Percentiles rank a stretch among this genome's conserved stretches.
These are phyloP conservation scores for Actenoides lindsayi DNA, from an alignment of 2,113 vertebrate genomes.

Conservation along the genomic window DNA sequence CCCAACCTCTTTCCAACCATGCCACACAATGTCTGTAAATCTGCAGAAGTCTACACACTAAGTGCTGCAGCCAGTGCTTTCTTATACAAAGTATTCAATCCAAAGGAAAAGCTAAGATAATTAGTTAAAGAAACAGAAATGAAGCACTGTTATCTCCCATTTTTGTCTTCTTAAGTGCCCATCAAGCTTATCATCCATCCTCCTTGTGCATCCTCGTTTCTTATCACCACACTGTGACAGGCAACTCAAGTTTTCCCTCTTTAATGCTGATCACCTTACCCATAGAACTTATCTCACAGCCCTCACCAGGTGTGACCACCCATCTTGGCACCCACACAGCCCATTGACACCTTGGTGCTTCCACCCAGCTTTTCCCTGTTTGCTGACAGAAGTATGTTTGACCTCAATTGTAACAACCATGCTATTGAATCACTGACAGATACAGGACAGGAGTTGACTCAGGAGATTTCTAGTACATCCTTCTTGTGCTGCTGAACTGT, in stretches of 20 bases:
- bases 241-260: not conserved
- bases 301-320: not conserved
- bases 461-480: not conserved
- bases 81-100: not conserved
- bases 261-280: not conserved
- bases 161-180: not conserved
- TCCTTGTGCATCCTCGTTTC: not conserved
- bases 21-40: not conserved
- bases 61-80: not conserved
- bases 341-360: not conserved
- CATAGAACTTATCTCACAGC: not conserved
- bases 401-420: not conserved
- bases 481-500: not conserved
- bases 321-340: not conserved
- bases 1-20: not conserved
- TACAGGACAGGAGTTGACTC: not conserved
- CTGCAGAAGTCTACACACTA: not conserved
- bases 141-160: not conserved
- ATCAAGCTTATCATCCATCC: not conserved
- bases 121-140: not conserved
- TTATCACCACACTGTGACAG: not conserved
- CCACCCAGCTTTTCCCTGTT: not conserved
- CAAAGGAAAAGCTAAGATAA: not conserved
- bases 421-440: not conserved
- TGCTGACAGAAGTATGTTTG: not conserved